phyloP scores from a whole-genome alignment of 2,888 invertebrate species.

The Deilephila elpenor region DNA sequence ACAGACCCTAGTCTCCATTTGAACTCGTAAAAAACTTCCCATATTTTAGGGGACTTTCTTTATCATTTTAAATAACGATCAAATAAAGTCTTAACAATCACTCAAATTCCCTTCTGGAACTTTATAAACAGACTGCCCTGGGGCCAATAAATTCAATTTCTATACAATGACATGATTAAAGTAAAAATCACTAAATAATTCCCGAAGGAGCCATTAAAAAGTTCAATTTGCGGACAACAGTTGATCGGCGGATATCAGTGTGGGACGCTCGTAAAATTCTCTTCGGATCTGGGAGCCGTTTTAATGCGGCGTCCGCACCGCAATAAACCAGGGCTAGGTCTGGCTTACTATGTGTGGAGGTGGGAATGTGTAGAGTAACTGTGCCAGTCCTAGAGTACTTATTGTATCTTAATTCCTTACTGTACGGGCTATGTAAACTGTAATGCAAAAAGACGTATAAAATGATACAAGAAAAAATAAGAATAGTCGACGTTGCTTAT shows the following conservation, averaged over 20 bases:
- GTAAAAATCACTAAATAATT: constrained; percentile 14
- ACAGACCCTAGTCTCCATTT: too few relatives aligned
- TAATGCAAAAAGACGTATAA: too few relatives aligned
- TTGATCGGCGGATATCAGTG: constrained; percentile 25
- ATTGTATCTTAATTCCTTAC: not conserved
- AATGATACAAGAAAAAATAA: too few relatives aligned
- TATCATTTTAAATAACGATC: not conserved
- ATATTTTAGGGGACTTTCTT: not conserved
- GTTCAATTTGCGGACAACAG: constrained; percentile 31
- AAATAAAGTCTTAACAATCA: not conserved
- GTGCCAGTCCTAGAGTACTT: not conserved
- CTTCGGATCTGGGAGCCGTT: constrained; percentile 31
- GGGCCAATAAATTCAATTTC: not conserved
- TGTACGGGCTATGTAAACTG: too few relatives aligned
- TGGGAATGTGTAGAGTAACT: not conserved
- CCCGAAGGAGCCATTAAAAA: constrained; percentile 21
- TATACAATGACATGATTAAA: constrained; percentile 21
- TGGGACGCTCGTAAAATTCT: constrained; percentile 32
- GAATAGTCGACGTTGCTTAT: too few relatives aligned
- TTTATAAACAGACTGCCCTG: not conserved
- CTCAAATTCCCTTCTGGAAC: not conserved
- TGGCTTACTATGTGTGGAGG: constrained; percentile 12
- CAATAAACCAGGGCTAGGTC: constrained; percentile 33
- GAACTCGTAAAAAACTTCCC: not conserved
- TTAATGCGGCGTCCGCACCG: constrained; percentile 33